Evolutionary conservation across 2,888 invertebrate species (phyloP), one percentile per base, ranked within the genome.

Genomic region (Eupithecia abbreviata): DNA sequence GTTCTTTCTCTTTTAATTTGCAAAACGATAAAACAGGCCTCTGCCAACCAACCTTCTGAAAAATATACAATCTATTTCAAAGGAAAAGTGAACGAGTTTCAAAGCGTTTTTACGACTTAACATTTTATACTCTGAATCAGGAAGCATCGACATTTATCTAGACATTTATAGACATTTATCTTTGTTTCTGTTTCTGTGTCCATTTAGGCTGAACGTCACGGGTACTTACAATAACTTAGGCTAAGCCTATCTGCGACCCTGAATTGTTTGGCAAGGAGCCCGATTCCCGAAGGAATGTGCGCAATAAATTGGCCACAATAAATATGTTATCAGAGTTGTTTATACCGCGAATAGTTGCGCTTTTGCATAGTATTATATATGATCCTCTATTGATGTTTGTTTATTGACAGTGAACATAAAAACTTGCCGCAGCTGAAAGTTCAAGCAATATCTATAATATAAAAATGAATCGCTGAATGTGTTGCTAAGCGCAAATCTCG

Each of bases 201-300:
- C 75, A 78, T 82, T 77, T 77, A 49, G 68, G 66, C 72, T 72
- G 72, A 81, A 45, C 70, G 70, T 79, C 73, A 79, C 51, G 15
- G 70, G 55, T 71, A 81, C 75, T 76, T 72, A 74, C 81, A 81
- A 81, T 82, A 82, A 82, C 74, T 84, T 82, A 81, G 77, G 76
- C 79, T 80, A 79, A 78, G 74, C 79, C 80, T 69, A 79, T 74
- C 77, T 79, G 74, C 77, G 76, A 75, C 82, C 80, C 79, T 82
- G 82, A 81, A 77, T 81, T 71, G 73, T 72, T 82, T 82, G 81
- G 81, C 83, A 12, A 67, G 15, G 18, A 65, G 75, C 81, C 82
- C 78, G 74, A 79, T 66, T 65, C 77, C 77, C 78, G 43, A 76
- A 77, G 73, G 77, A 79, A 80, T 77, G 76, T 76, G 77, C 74